Conservation (phyloP, 2,797 vertebrate species). For the Garrulus glandarius region DNA sequence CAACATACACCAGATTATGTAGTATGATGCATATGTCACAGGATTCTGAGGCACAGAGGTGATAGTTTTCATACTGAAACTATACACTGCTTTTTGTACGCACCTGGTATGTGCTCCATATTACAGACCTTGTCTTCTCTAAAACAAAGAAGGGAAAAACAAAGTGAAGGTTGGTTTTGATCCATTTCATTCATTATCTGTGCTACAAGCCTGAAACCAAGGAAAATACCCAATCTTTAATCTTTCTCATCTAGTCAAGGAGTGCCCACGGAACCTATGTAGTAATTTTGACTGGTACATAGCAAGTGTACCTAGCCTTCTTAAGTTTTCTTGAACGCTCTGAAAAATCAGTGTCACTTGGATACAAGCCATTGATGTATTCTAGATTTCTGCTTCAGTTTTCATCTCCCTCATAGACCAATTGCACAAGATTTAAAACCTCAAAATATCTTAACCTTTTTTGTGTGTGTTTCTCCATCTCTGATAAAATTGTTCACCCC, state of each 20-base stretch:
- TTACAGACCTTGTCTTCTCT: background rate
- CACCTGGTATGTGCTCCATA: background rate
- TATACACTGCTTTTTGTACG: background rate
- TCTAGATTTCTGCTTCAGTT: background rate
- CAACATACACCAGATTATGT: background rate
- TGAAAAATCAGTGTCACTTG: background rate
- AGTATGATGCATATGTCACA: background rate
- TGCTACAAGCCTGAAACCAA: background rate
- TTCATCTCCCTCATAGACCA: background rate
- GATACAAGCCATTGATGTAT: background rate
- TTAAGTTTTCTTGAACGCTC: background rate
- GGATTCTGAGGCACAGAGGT: background rate
- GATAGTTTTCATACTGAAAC: conserved; percentile 40
- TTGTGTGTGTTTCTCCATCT: background rate
- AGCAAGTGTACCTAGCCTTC: background rate
- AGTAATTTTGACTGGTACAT: background rate
- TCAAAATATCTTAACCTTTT: background rate
- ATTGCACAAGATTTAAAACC: background rate
- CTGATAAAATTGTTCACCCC: background rate
- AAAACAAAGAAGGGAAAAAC: background rate
- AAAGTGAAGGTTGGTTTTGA: background rate
- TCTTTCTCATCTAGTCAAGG: background rate
- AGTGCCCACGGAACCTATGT: rapidly evolving
- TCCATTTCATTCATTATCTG: background rate
- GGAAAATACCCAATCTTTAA: background rate